Conservation (phyloP, 2,113 vertebrate genomes). For the Marmota flaviventris region DNA sequence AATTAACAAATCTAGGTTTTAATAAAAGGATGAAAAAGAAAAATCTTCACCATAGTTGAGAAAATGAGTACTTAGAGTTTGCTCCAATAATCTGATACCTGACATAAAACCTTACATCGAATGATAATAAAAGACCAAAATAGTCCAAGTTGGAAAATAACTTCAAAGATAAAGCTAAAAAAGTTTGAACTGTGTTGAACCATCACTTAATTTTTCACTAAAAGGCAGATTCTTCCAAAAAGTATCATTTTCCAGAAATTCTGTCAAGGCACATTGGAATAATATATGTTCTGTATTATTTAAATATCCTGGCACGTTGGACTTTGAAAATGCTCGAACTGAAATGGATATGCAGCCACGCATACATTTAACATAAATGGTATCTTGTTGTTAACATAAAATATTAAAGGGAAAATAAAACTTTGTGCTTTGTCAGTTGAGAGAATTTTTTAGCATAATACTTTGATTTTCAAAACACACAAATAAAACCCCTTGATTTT, state of each 20-base stretch:
- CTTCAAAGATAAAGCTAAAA: constrained; percentile 45
- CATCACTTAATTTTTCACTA: constrained; percentile 47
- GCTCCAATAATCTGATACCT: constrained; percentile 50
- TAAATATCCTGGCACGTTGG: constrained; percentile 58
- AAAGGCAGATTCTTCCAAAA: constrained; percentile 56
- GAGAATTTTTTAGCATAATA: constrained; percentile 70
- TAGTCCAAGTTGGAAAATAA: constrained; percentile 37
- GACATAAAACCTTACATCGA: constrained; percentile 54
- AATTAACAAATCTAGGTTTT: constrained; percentile 62
- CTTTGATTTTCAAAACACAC: constrained; percentile 64
- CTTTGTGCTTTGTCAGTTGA: constrained; percentile 79
- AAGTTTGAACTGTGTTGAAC: constrained; percentile 34
- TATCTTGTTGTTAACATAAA: constrained; percentile 75
- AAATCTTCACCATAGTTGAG: not conserved
- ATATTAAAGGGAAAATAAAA: constrained; percentile 83
- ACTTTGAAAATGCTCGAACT: constrained; percentile 65
- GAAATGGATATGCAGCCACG: constrained; percentile 48
- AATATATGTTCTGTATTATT: constrained; percentile 50
- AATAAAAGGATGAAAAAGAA: constrained; percentile 49
- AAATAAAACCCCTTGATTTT: constrained; percentile 70
- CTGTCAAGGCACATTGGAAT: constrained; percentile 62
- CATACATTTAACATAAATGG: constrained; percentile 71
- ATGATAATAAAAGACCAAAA: constrained; percentile 51
- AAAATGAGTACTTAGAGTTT: constrained; percentile 56
- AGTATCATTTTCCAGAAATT: constrained; percentile 65